A percentile compares a stretch with the other conserved stretches of the same genome.
These are phyloP conservation scores for Stegastes partitus DNA, from an alignment of 2,113 vertebrate genomes.

Conservation along the genomic window DNA sequence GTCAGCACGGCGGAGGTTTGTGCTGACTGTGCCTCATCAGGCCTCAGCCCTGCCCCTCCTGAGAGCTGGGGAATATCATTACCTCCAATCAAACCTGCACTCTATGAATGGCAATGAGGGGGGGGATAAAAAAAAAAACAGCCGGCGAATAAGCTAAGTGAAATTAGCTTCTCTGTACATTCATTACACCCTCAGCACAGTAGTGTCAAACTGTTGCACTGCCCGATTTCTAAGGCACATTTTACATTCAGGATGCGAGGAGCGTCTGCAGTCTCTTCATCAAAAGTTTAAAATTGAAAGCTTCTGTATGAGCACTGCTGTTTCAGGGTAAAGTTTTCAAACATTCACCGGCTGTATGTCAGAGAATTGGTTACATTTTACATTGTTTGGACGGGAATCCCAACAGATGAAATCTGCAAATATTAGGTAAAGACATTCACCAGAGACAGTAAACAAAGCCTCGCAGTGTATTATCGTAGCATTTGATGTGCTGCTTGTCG, in stretches of 20 bases:
- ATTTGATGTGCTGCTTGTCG: conserved; percentile 44
- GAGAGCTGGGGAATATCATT: conserved; percentile 72
- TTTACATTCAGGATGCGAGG: conserved; percentile 42
- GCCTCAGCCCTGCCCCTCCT: conserved; percentile 43
- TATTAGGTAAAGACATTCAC: conserved; percentile 24
- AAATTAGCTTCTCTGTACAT: conserved; percentile 64
- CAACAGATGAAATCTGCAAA: conserved; percentile 34
- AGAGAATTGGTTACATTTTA: conserved; percentile 23
- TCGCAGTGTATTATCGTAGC: conserved; percentile 26
- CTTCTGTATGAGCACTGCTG: background rate
- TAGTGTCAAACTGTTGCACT: background rate
- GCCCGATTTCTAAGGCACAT: background rate
- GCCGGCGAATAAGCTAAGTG: conserved; percentile 40
- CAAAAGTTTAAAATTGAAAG: conserved; percentile 56
- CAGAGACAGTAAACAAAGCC: conserved; percentile 30
- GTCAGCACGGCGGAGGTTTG: conserved; percentile 73
- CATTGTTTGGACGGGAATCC: conserved; percentile 24
- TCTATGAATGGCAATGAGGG: conserved; percentile 72
- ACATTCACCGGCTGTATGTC: conserved; percentile 8
- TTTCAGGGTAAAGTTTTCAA: conserved; percentile 32
- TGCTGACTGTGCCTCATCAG: conserved; percentile 75
- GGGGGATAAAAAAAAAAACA: conserved; percentile 17
- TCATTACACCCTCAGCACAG: conserved; percentile 31
- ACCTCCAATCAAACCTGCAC: conserved; percentile 70
- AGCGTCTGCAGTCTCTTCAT: conserved; percentile 50